A percentile compares a stretch with the other conserved stretches of the same genome.
Evolutionary conservation across 2,888 invertebrate species (phyloP).

Genomic region (Caenorhabditis sp.): DNA sequence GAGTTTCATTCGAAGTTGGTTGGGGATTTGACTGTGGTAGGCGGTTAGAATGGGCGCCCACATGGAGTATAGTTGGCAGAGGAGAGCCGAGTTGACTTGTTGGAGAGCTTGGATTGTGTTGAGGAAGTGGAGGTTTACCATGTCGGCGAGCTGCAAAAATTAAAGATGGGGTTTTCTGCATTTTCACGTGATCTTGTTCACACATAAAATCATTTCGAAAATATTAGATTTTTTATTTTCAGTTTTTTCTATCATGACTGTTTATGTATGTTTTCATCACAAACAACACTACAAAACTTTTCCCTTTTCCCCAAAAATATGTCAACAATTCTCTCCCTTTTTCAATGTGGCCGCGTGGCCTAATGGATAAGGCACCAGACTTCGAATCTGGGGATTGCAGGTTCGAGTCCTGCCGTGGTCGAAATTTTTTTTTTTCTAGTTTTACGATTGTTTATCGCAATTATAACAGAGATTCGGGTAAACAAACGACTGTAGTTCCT

Average conservation of each 20-base stretch:
- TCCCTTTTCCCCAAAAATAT: no score
- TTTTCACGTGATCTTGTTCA: neutral
- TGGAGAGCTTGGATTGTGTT: conserved; percentile 91
- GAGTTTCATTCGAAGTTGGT: conserved; percentile 73
- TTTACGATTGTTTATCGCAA: neutral
- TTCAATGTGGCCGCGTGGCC: conserved; percentile 54
- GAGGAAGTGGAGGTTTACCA: conserved; percentile 94
- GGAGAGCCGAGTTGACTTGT: conserved; percentile 75
- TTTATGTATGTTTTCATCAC: neutral
- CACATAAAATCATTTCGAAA: conserved; percentile 4
- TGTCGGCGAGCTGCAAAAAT: conserved; percentile 85
- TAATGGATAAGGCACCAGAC: conserved; percentile 61
- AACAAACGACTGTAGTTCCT: neutral
- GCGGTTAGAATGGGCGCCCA: conserved; percentile 95
- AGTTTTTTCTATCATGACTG: no score
- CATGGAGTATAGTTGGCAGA: conserved; percentile 78
- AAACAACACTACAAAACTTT: no score
- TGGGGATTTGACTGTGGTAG: conserved; percentile 81
- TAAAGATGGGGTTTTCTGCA: no score
- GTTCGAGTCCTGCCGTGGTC: conserved; percentile 55
- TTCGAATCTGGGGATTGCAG: conserved; percentile 57
- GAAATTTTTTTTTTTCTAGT: conserved; percentile 33
- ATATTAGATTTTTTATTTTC: no score
- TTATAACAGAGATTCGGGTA: neutral
- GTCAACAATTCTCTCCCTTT: no score